Percentiles rank a stretch among this genome's conserved stretches.
Conservation (phyloP, 1,140 invertebrate species). For the Ditylenchus dipsaci region DNA sequence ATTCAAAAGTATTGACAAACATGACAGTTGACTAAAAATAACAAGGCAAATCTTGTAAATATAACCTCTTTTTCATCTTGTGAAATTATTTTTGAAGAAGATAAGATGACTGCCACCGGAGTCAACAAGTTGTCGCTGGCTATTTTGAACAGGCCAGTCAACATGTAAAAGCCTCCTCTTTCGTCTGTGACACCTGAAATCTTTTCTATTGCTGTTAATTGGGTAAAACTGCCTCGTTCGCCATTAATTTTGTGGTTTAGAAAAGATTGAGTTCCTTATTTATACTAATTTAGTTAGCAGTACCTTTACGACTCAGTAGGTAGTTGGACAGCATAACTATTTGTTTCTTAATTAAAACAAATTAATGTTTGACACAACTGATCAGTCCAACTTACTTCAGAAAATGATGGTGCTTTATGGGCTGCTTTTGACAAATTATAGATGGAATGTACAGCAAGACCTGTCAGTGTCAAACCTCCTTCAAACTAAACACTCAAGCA, state of each 20-base stretch:
- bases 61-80: no score
- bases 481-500: background rate
- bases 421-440: background rate
- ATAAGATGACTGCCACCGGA: background rate
- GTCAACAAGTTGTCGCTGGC: background rate
- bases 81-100: no score
- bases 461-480: background rate
- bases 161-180: background rate
- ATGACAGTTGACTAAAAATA: no score
- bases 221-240: no score
- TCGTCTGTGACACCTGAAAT: background rate
- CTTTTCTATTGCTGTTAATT: no score
- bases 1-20: no score
- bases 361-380: background rate
- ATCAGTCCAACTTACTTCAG: background rate
- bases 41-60: no score
- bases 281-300: no score
- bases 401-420: background rate
- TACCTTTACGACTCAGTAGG: background rate
- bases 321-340: background rate
- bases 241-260: no score
- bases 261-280: no score
- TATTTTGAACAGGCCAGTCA: background rate
- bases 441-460: background rate
- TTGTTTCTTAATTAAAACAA: background rate